A percentile compares a stretch with the other conserved stretches of the same genome.
phyloP scores from a whole-genome alignment of 1,140 invertebrate genomes.

The Panagrolaimus sp. region DNA sequence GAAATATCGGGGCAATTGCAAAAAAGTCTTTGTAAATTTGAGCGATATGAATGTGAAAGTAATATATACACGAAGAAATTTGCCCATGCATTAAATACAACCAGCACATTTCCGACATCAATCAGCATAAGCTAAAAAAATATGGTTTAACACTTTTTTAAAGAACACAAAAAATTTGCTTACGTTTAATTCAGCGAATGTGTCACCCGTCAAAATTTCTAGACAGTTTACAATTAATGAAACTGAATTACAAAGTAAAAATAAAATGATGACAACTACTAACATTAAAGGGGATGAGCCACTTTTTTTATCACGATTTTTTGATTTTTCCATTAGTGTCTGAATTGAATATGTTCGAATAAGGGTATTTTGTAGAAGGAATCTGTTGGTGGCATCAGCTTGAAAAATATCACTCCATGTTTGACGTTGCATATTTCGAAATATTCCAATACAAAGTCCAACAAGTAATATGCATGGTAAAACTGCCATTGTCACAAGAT shows the following conservation, averaged over 20 bases:
- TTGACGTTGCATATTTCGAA: neutral
- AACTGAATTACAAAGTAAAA: slow-evolving; percentile 42
- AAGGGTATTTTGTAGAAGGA: neutral
- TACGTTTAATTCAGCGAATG: slow-evolving; percentile 9
- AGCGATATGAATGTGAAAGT: slow-evolving; percentile 1
- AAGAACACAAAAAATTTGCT: neutral
- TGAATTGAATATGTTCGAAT: no score
- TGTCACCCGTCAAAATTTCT: slow-evolving; percentile 30
- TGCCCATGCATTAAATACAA: slow-evolving; percentile 47
- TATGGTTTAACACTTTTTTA: neutral
- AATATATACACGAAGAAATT: slow-evolving; percentile 43
- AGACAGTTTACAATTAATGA: slow-evolving; percentile 43
- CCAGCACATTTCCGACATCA: slow-evolving; percentile 46
- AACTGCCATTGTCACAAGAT: slow-evolving; percentile 6
- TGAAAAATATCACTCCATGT: slow-evolving; percentile 4
- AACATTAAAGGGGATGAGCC: slow-evolving; percentile 13
- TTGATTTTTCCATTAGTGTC: neutral
- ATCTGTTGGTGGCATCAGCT: slow-evolving; percentile 6
- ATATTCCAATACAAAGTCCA: neutral
- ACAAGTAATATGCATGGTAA: neutral
- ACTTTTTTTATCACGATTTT: neutral
- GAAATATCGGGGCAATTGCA: neutral
- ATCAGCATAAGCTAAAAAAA: slow-evolving; percentile 26
- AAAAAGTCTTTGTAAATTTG: neutral
- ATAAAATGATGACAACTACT: slow-evolving; percentile 40